Evolutionary conservation across 2,113 vertebrate genomes (phyloP), one percentile per base, ranked within the genome.

Genomic region (Erinaceus europaeus): DNA sequence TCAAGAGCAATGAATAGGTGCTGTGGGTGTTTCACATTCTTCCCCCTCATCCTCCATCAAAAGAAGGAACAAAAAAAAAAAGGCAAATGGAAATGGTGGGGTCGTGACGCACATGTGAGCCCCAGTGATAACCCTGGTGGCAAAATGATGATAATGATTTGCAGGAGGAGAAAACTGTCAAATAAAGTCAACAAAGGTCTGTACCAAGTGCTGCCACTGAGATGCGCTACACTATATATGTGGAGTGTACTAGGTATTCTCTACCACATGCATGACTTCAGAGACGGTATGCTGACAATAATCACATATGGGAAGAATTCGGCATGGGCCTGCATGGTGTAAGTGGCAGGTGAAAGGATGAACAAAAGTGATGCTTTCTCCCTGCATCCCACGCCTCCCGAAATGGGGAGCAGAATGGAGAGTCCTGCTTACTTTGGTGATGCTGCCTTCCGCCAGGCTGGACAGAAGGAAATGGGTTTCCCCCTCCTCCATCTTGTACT

Each of bases 401-500:
- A 21, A 32, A 79, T 13, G 15, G 21, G 18, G 11, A 20, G 29
- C 25, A 36, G 40, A 34, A 4, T 11, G 18, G 25, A 14, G 25
- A 52, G 46, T 6, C 73, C 55, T 64, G 84, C 98, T 98, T 96
- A 99, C 99, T 84, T 96, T 97, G 34, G 98, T 98, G 88, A 99
- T 61, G 6, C 32, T 97, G 93, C 98, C 98, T 93, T 98, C 98
- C 8, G 98, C 95, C 88, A 99, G 97, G 89, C 97, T 95, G 11
- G 96, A 94, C 75, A 99, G 75, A 88, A 95, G 98, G 80, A 98
- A 98, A 53, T 94, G 94, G 4, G 85, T 96, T 18, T 98, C 98
- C 21, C 96, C 98, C 6, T 98, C 97, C 90, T 96, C 95, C 50
- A 91, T 96, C 94, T 97, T 97, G 62, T 85, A 92, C 87, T 98